Conservation (phyloP, 2,113 vertebrate genomes). For the Aix galericulata region DNA sequence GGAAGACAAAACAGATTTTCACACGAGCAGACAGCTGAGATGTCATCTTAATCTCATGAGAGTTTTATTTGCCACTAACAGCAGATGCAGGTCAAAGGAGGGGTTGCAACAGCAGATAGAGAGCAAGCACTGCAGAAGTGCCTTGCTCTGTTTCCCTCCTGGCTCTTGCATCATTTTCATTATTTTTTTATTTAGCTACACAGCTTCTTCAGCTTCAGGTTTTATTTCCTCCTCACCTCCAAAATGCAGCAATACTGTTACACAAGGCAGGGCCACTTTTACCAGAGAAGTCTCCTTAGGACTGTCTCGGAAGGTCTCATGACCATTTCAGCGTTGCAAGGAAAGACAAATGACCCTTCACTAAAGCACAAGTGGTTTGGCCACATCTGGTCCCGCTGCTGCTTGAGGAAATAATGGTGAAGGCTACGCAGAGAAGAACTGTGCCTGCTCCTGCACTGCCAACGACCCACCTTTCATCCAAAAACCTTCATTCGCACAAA, state of each 20-base stretch:
- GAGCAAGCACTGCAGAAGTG: fast-evolving
- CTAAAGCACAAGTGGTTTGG: neutral
- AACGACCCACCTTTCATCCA: fast-evolving
- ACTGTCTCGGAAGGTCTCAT: neutral
- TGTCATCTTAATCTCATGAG: neutral
- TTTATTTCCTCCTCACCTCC: neutral
- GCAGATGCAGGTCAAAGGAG: neutral
- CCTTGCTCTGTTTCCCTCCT: neutral
- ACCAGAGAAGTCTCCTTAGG: neutral
- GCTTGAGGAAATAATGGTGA: no score
- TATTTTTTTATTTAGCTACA: neutral
- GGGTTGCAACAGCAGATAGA: neutral
- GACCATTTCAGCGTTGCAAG: neutral
- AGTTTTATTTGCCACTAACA: neutral
- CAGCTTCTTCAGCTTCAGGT: neutral
- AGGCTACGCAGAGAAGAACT: neutral
- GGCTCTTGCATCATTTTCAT: neutral
- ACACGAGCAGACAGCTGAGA: neutral
- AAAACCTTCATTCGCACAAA: no score
- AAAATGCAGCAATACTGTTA: neutral
- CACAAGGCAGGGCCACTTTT: fast-evolving
- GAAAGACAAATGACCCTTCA: neutral
- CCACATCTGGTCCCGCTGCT: neutral
- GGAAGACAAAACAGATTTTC: neutral
- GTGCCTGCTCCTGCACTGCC: neutral